These are phyloP conservation scores for Limnephilus marmoratus DNA, from an alignment of 2,888 invertebrate genomes.

Conservation along the genomic window DNA sequence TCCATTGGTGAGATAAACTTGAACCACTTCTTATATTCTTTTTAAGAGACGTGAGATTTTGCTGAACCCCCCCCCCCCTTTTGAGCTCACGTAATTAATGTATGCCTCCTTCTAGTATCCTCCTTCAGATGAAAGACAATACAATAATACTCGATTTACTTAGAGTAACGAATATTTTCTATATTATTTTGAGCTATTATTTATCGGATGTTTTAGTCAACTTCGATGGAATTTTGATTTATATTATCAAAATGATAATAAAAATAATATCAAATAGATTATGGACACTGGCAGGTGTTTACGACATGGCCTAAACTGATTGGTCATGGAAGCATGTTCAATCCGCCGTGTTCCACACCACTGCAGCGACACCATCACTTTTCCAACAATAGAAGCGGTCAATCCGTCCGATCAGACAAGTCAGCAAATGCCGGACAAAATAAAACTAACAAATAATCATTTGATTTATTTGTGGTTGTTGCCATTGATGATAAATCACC, in stretches of 20 bases:
- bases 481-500: conserved; percentile 13
- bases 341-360: conserved; percentile 24
- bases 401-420: not conserved
- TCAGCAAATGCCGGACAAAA: not conserved
- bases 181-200: not conserved
- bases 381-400: conserved; percentile 11
- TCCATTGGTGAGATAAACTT: no score
- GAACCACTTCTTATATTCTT: no score
- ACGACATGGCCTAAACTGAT: not conserved
- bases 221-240: not conserved
- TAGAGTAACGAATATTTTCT: not conserved
- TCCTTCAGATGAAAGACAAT: no score
- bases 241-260: not conserved
- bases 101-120: no score
- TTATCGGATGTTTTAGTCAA: not conserved
- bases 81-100: no score
- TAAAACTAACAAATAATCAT: conserved; percentile 3
- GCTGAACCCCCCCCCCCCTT: no score
- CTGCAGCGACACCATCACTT: not conserved
- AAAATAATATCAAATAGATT: not conserved
- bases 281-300: not conserved
- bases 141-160: no score
- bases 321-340: conserved; percentile 19
- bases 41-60: no score
- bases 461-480: conserved; percentile 9